Evolutionary conservation across 2,888 invertebrate genomes (phyloP).

Genomic region (Amblyteles armatorius): DNA sequence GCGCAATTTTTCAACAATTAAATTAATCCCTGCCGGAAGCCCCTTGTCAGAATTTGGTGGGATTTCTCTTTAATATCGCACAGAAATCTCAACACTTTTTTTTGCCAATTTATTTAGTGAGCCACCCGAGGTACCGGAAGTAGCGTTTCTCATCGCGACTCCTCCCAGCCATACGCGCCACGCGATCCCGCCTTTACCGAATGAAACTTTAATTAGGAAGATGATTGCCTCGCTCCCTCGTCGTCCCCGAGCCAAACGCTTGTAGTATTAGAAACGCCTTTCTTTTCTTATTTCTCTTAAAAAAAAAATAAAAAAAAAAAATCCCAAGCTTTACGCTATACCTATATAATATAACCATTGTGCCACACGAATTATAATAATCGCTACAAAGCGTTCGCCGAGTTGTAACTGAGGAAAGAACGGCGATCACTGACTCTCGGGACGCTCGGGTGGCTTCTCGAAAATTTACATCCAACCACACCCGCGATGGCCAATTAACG

Average conservation of each 20-base stretch:
- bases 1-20: background rate
- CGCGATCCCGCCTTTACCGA: conserved; percentile 22
- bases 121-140: conserved; percentile 47
- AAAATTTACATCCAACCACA: conserved; percentile 37
- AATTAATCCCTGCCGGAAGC: background rate
- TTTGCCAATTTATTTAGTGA: background rate
- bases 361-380: conserved; percentile 21
- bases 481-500: conserved; percentile 37
- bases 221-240: conserved; percentile 47
- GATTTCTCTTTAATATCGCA: background rate
- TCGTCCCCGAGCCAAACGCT: conserved; percentile 25
- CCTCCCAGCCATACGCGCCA: conserved; percentile 26
- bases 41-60: background rate
- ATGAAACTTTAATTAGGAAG: conserved; percentile 65
- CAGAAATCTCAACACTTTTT: background rate
- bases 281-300: conserved; percentile 38
- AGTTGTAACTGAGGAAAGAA: background rate
- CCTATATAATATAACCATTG: background rate
- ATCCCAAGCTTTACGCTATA: background rate
- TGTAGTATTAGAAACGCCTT: conserved; percentile 30
- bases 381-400: conserved; percentile 3
- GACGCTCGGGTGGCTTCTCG: background rate
- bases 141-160: conserved; percentile 50
- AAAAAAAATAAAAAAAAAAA: conserved; percentile 20
- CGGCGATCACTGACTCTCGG: conserved; percentile 21